These are phyloP conservation scores for Himantopus leucocephalus DNA, from an alignment of 2,113 vertebrate species.

Conservation along the genomic window DNA sequence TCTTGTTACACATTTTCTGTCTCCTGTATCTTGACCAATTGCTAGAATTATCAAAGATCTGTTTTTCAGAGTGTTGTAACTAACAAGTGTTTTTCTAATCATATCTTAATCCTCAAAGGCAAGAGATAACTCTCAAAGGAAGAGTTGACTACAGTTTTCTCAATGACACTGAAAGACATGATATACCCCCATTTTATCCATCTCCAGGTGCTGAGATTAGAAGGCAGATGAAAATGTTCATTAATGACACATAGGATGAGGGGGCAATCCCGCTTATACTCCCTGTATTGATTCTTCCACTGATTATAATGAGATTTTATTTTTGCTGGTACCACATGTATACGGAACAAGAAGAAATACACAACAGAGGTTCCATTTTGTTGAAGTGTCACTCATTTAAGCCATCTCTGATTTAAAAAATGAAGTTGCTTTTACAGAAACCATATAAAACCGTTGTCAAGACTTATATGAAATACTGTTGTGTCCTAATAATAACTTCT, in stretches of 20 bases:
- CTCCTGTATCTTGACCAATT: neutral
- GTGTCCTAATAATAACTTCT: slow-evolving; percentile 52
- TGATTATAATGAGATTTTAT: neutral
- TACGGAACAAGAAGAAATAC: neutral
- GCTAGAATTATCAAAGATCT: neutral
- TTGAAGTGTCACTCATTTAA: neutral
- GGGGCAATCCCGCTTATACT: neutral
- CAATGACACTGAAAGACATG: neutral
- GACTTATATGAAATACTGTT: slow-evolving; percentile 28
- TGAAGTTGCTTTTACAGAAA: slow-evolving; percentile 48
- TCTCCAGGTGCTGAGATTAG: neutral
- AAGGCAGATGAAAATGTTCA: neutral
- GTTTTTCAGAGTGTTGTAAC: neutral
- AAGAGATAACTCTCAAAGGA: neutral
- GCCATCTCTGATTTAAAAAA: slow-evolving; percentile 9
- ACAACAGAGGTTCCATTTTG: neutral
- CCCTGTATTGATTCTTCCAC: neutral
- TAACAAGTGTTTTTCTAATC: neutral
- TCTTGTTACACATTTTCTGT: neutral
- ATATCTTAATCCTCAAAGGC: neutral
- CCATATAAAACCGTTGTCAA: slow-evolving; percentile 24
- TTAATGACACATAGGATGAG: neutral
- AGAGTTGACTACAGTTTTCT: neutral
- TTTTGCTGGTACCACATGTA: neutral
- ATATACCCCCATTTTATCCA: neutral